These are phyloP conservation scores for Diglossa cyanea DNA, from an alignment of 2,797 vertebrate species.

Conservation along the genomic window DNA sequence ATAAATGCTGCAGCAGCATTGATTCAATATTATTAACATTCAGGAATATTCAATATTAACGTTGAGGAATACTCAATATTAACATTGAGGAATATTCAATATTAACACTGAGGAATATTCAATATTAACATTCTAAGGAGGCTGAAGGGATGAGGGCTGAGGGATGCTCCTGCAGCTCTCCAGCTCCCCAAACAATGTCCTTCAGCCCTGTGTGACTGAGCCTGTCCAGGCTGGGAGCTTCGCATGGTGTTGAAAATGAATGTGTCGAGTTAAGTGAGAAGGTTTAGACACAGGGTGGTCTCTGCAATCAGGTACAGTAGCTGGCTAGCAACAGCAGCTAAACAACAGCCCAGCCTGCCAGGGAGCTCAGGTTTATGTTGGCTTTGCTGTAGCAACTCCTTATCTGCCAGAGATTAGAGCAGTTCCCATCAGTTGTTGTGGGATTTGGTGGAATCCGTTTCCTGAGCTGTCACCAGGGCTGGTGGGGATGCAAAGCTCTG, in stretches of 20 bases:
- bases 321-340: slow-evolving; percentile 40
- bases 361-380: slow-evolving; percentile 66
- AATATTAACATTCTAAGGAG: not conserved
- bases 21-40: too few species aligned
- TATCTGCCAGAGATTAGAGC: slow-evolving; percentile 73
- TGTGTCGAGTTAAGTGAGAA: slow-evolving; percentile 57
- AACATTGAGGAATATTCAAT: too few species aligned
- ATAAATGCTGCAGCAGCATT: not conserved
- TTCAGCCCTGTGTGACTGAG: slow-evolving; percentile 60
- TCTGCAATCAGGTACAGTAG: slow-evolving; percentile 48
- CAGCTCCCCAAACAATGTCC: not conserved
- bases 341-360: slow-evolving; percentile 47
- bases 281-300: slow-evolving; percentile 44
- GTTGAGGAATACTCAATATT: too few species aligned
- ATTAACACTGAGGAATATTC: too few species aligned
- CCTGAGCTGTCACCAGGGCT: slow-evolving; percentile 63
- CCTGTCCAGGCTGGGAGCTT: slow-evolving; percentile 48
- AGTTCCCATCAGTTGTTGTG: slow-evolving; percentile 53
- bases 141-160: not conserved
- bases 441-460: slow-evolving; percentile 63
- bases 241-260: slow-evolving; percentile 72
- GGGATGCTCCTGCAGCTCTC: not conserved
- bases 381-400: slow-evolving; percentile 78
- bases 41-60: not conserved
- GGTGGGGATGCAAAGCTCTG: not conserved